These are phyloP conservation scores for Ctenochaetus hawaiiensis DNA, from an alignment of 2,797 vertebrate species.

Conservation along the genomic window DNA sequence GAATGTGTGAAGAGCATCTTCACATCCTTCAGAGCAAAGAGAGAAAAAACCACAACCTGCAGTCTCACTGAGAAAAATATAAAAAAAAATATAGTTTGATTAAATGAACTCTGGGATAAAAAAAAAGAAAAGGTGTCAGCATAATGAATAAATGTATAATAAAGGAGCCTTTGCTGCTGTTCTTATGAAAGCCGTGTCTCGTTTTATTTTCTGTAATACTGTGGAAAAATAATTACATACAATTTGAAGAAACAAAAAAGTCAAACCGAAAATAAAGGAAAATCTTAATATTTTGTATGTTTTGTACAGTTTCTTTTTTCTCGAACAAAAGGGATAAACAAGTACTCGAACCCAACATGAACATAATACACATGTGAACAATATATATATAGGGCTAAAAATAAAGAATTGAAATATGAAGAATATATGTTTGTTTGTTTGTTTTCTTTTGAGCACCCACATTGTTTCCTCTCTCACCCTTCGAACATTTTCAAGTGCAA, in stretches of 20 bases:
- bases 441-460: conserved; percentile 47
- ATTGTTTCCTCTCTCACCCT: conserved; percentile 26
- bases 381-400: conserved; percentile 66
- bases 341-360: conserved; percentile 60
- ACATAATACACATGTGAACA: conserved; percentile 66
- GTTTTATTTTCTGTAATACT: conserved; percentile 83
- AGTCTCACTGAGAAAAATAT: not conserved
- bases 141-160: not conserved
- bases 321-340: conserved; percentile 67
- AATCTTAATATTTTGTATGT: conserved; percentile 70
- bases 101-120: not conserved
- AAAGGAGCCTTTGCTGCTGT: conserved; percentile 16
- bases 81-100: not conserved
- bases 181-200: conserved; percentile 85
- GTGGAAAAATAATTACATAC: conserved; percentile 89
- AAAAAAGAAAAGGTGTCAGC: too few relatives aligned
- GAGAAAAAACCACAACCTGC: not conserved
- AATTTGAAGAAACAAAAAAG: conserved; percentile 69
- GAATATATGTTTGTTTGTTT: conserved; percentile 32
- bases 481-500: conserved; percentile 46
- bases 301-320: conserved; percentile 69
- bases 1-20: not conserved
- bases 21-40: not conserved
- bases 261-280: conserved; percentile 63
- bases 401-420: conserved; percentile 57